Evolutionary conservation across 2,113 vertebrate genomes (phyloP).

Genomic region (Anser cygnoides): DNA sequence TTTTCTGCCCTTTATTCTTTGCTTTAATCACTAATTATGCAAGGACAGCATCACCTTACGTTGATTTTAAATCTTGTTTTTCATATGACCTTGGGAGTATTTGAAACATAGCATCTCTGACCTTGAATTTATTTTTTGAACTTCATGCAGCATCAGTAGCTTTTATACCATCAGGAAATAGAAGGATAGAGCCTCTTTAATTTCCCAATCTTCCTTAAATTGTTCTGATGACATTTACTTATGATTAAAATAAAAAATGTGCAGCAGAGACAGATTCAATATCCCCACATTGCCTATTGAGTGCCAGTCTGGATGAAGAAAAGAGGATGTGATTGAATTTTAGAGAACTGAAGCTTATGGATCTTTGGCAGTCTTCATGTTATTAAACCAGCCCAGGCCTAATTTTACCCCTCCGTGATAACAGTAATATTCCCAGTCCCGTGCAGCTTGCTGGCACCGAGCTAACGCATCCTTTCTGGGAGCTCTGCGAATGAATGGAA

Average conservation of each 20-base stretch:
- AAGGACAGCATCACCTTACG: neutral
- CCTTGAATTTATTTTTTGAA: neutral
- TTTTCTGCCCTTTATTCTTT: neutral
- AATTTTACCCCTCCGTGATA: neutral
- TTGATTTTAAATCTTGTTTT: neutral
- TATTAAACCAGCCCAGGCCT: neutral
- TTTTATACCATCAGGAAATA: neutral
- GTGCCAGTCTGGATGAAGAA: neutral
- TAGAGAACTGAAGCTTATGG: neutral
- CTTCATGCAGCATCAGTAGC: neutral
- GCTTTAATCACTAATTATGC: neutral
- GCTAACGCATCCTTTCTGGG: neutral
- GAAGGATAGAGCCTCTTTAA: neutral
- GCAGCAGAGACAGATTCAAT: neutral
- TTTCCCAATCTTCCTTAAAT: slow-evolving; percentile 19
- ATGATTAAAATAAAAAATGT: slow-evolving; percentile 21
- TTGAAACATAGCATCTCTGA: neutral
- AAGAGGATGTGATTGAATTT: neutral
- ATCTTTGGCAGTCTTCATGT: neutral
- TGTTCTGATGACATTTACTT: slow-evolving; percentile 26
- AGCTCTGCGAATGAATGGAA: neutral
- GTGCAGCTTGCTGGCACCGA: neutral
- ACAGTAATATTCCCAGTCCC: neutral
- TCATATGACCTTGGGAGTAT: rapidly evolving
- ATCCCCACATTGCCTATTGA: neutral